A percentile compares a stretch with the other conserved stretches of the same genome.
These are phyloP conservation scores for Tuta absoluta DNA, from an alignment of 2,888 invertebrate species.

Conservation along the genomic window DNA sequence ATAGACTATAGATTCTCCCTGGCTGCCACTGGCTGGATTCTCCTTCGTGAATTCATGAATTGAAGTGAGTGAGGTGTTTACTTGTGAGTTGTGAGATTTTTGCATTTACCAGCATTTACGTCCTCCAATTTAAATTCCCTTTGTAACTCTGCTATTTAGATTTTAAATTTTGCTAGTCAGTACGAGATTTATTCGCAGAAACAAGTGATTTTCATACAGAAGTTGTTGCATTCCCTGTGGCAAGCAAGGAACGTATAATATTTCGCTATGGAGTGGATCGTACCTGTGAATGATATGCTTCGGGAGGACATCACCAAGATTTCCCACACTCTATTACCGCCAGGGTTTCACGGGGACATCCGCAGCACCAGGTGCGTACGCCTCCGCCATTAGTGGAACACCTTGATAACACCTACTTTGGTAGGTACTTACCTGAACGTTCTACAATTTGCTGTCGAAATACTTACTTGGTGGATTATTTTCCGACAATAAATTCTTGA, in stretches of 20 bases:
- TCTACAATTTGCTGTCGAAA: no score
- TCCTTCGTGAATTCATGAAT: no score
- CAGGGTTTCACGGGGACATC: slow-evolving; percentile 53
- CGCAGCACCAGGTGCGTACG: slow-evolving; percentile 49
- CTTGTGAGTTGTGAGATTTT: neutral
- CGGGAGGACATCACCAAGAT: slow-evolving; percentile 54
- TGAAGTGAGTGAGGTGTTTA: no score
- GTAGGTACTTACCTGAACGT: no score
- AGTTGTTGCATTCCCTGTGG: neutral
- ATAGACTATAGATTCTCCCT: no score
- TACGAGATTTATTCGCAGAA: neutral
- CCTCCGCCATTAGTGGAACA: slow-evolving; percentile 2
- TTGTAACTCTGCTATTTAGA: neutral
- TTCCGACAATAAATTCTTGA: neutral
- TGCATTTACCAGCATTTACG: neutral
- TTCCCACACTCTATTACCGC: slow-evolving; percentile 52
- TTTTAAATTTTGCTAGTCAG: neutral
- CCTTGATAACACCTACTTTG: slow-evolving; percentile 11
- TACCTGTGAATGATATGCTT: slow-evolving; percentile 52
- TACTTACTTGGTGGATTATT: no score
- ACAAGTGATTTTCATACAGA: neutral
- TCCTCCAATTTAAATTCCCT: neutral
- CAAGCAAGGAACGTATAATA: neutral
- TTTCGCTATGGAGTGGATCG: slow-evolving; percentile 10
- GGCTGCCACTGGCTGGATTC: no score